Evolutionary conservation across 2,797 vertebrate genomes (phyloP), one percentile per base, ranked within the genome.

Genomic region (Halcyon smyrnensis): DNA sequence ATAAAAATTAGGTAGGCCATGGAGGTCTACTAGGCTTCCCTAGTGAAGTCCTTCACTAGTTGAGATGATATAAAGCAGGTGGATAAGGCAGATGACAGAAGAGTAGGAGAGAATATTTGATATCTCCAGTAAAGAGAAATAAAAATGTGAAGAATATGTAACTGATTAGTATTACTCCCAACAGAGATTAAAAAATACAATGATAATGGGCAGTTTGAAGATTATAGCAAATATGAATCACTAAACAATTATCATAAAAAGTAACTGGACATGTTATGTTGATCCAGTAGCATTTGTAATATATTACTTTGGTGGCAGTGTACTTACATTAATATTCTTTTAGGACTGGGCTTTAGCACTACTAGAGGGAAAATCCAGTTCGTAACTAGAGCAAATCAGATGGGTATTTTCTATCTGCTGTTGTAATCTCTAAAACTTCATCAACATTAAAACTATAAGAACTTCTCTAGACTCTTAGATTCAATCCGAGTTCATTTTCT

Each of bases 401-500:
- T 1, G 2, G 12, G 30, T 81, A 62, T 92, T 87, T 87, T 57
- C 2, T 4, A 14, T 65, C n/a, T 86, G 21, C 28, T 75, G 30
- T 43, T 73, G 39, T 23, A 83, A 83, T 57, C 36, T 87, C 77
- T 51, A 89, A 51, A 54, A 12, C 8, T 3, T 60, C 32, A 95
- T 83, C 56, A 94, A 87, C 45, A 53, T 23, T 20, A 57, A 71
- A 92, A 87, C 27, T 89, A 53, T 0, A 80, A 53, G 30, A 94
- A 90, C 32, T 85, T 80, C 69, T 64, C 36, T 20, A 78, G 45
- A 83, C 39, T 82, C 48, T 39, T 63, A 91, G 83, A 87, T 83
- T 80, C 30, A 89, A 68, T 75, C 68, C 71, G 48, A 90, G 71
- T 69, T 94, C 41, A 92, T 85, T 95, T 94, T 89, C 90, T 80